Percentiles rank a stretch among this genome's conserved stretches.
phyloP scores from a whole-genome alignment of 1,140 invertebrate genomes.

The Anoplolepis gracilipes region DNA sequence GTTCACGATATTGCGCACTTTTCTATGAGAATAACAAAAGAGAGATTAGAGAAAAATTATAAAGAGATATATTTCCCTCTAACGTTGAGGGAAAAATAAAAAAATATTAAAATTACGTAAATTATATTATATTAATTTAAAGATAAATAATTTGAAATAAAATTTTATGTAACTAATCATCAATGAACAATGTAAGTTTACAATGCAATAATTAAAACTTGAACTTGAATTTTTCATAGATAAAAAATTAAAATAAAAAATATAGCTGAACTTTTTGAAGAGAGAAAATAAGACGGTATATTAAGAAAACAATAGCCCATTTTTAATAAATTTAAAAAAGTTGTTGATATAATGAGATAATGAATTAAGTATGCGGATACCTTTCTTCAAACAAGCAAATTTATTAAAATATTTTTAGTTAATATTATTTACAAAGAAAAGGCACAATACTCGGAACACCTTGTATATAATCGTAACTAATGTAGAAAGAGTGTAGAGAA shows the following conservation, averaged over 20 bases:
- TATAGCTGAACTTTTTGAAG: no score
- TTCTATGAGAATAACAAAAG: neutral
- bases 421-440: neutral
- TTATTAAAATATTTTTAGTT: neutral
- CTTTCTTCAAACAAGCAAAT: neutral
- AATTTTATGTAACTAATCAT: neutral
- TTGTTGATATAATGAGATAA: neutral
- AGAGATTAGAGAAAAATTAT: no score
- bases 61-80: neutral
- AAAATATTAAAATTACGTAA: neutral
- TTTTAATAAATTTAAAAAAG: no score
- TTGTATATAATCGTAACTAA: slow-evolving; percentile 40
- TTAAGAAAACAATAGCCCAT: no score
- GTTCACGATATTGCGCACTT: slow-evolving; percentile 20
- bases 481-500: neutral
- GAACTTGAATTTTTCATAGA: no score
- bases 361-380: neutral
- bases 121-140: slow-evolving; percentile 13
- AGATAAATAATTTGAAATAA: neutral
- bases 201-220: no score
- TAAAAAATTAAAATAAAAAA: no score
- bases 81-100: neutral
- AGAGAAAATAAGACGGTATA: no score
- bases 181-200: neutral
- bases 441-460: neutral